Conservation (phyloP, 2,797 vertebrate genomes). For the Crenuchus spilurus region DNA sequence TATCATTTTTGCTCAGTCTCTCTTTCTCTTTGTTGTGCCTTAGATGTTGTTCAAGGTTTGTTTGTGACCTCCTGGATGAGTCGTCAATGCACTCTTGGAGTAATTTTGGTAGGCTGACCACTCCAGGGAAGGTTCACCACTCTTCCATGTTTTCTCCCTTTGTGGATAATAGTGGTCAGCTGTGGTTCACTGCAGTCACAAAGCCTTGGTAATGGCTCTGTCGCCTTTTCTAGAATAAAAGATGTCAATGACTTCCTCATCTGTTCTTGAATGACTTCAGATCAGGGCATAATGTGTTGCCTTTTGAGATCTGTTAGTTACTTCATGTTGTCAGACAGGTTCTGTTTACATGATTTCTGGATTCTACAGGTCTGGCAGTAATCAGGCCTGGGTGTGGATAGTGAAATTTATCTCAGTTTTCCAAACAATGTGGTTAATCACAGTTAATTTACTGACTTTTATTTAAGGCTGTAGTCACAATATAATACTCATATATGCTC, state of each 20-base stretch:
- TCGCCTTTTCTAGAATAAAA: constrained; percentile 25
- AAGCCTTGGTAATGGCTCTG: constrained; percentile 13
- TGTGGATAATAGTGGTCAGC: no score
- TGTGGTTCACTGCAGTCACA: constrained; percentile 10
- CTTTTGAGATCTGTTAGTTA: no score
- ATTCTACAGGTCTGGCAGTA: no score
- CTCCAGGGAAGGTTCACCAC: constrained; percentile 28
- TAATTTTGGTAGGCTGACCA: constrained; percentile 16
- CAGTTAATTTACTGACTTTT: neutral
- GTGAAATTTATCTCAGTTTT: neutral
- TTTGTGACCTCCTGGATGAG: constrained; percentile 14
- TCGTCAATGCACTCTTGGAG: neutral
- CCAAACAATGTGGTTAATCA: neutral
- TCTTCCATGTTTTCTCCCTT: constrained; percentile 27
- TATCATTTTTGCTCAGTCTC: no score
- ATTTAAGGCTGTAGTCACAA: no score
- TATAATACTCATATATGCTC: no score
- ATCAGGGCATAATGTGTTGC: no score
- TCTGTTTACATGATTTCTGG: neutral
- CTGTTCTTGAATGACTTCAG: no score
- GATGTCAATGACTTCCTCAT: no score
- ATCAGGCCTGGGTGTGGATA: no score
- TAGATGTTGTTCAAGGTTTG: constrained; percentile 1
- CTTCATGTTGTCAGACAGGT: constrained; percentile 8
- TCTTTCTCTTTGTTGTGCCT: no score